Base-by-base conservation (phyloP, 2,113 vertebrate species). In the Neodontobutis hainanensis region DNA sequence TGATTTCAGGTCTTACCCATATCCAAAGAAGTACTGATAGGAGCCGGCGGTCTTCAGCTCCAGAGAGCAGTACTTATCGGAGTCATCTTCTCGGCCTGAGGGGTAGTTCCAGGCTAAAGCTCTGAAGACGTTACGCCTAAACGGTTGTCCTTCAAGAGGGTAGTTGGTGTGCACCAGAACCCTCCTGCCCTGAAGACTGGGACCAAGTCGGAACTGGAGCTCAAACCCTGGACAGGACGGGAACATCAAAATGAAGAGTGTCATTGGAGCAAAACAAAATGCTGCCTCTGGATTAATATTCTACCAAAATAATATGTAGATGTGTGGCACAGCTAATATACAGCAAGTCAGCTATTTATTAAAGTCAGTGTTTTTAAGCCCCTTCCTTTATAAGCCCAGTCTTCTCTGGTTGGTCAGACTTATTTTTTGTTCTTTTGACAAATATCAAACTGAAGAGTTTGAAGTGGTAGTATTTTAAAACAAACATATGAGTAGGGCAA, bases 171-270 rank as follows among this genome's bases (percentile, higher is more conserved):
- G 62, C 3, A 89, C 78, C 14, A n/a, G 51, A 0, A 90, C 85
- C 45, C 34, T 84, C 75, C 61, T 68, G 35, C 89, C 89, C 57
- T 89, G 87, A 3, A 90, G 87, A 70, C 86, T 90, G 0, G 89
- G 83, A 19, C 86, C 89, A 3, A 90, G 75, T 6, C 83, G 87
- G 73, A 90, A 88, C 81, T 90, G 87, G 12, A 90, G 87, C 80
- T 90, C 87, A 45, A 90, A 90, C 3, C 86, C 89, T 90, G 67
- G 6, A 58, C 61, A 4, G 48, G 8, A 60, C 0, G 63, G 1
- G 27, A 27, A 35, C 43, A 47, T 34, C 12, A 46, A 12, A 46
- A 2, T 11, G 44, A 12, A 11, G 8, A 40, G 8, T 27, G 19
- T 27, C 19, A 27, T 27, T 27, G 19, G 19, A 27, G 19, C 38